Conservation (phyloP, 2,797 vertebrate genomes). For the Strix occidentalis region DNA sequence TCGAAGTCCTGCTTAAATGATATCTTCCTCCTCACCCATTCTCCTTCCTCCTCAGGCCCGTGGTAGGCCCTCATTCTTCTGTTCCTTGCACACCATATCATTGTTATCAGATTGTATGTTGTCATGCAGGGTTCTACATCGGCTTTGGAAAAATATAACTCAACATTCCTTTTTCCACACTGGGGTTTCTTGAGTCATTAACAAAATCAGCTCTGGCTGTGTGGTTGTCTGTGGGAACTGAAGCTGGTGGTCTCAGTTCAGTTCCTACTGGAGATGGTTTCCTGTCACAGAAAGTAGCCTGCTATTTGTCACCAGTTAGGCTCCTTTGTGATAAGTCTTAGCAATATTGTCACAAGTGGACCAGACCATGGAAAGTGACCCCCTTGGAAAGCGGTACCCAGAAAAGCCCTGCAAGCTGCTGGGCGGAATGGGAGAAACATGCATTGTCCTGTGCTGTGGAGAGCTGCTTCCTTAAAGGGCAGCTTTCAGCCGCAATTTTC, state of each 20-base stretch:
- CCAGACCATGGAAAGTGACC: not conserved
- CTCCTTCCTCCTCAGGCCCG: constrained; percentile 4
- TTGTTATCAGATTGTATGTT: not conserved
- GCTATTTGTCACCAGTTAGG: not conserved
- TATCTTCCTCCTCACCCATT: constrained; percentile 39
- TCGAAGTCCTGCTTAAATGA: constrained; percentile 61
- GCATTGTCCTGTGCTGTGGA: not conserved
- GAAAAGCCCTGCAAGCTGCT: not conserved
- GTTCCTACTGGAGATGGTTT: constrained; percentile 1
- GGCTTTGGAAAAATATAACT: constrained; percentile 9
- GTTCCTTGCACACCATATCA: not conserved
- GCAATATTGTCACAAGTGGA: not conserved
- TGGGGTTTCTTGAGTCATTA: not conserved
- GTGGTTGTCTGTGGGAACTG: constrained; percentile 2
- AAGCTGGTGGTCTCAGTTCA: not conserved
- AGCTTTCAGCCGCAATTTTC: not conserved
- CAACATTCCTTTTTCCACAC: not conserved
- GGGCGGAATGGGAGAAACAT: not conserved
- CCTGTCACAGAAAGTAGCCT: not conserved
- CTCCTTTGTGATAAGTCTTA: not conserved
- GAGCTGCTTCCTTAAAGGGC: not conserved
- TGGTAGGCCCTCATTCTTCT: not conserved
- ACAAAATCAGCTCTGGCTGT: not conserved
- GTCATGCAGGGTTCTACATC: not conserved
- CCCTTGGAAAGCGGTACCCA: not conserved